A percentile compares a stretch with the other conserved stretches of the same genome.
These are phyloP conservation scores for Sebastes iracundus DNA, from an alignment of 2,797 vertebrate genomes.

Conservation along the genomic window DNA sequence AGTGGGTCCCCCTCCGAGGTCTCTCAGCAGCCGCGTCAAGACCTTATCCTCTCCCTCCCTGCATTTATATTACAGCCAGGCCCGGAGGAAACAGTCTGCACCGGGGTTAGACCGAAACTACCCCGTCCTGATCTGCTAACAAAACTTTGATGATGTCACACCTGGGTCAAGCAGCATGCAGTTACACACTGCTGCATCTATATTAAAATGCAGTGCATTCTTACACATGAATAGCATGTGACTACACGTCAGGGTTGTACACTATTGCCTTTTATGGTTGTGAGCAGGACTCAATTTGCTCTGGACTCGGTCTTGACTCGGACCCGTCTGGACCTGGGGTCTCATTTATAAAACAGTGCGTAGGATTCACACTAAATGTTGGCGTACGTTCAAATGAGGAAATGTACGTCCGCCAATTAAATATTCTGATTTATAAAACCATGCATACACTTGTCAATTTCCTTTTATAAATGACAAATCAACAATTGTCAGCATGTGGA, in stretches of 20 bases:
- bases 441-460: fast-evolving
- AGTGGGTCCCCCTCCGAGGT: slow-evolving; percentile 75
- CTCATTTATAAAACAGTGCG: too few relatives aligned
- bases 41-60: slow-evolving; percentile 78
- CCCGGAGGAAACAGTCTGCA: slow-evolving; percentile 68
- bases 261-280: not conserved
- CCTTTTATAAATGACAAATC: too few relatives aligned
- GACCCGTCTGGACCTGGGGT: too few relatives aligned
- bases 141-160: not conserved
- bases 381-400: too few relatives aligned
- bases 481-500: too few relatives aligned
- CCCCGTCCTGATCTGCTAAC: slow-evolving; percentile 45
- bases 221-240: too few relatives aligned
- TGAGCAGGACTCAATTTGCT: not conserved
- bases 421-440: too few relatives aligned
- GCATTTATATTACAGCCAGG: slow-evolving; percentile 80
- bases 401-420: too few relatives aligned
- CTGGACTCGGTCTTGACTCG: not conserved
- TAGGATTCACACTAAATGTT: too few relatives aligned
- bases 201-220: too few relatives aligned
- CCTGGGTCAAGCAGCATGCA: slow-evolving; percentile 34
- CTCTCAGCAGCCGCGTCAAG: slow-evolving; percentile 72
- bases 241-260: not conserved
- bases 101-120: slow-evolving; percentile 63
- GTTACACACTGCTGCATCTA: not conserved